Conservation (phyloP, 2,797 vertebrate species). For the Poeciliopsis paucimaculata region DNA sequence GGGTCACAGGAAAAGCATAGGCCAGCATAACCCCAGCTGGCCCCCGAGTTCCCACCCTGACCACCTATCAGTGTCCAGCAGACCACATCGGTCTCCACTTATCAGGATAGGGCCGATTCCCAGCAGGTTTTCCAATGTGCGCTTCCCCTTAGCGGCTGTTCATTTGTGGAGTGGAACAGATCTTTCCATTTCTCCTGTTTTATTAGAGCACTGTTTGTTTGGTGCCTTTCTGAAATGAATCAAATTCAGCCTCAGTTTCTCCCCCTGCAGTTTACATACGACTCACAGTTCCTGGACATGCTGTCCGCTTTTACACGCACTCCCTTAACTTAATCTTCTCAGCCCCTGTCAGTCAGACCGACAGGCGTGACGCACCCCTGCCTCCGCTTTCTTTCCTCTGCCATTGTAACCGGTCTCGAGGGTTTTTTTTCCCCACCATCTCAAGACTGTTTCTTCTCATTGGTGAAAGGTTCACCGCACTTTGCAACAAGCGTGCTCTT, state of each 20-base stretch:
- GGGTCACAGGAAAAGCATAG: conserved; percentile 54
- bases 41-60: conserved; percentile 50
- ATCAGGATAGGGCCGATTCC: conserved; percentile 66
- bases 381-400: conserved; percentile 19
- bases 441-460: conserved; percentile 37
- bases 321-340: conserved; percentile 46
- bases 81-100: conserved; percentile 51
- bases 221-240: conserved; percentile 29
- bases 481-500: conserved; percentile 22
- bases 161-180: conserved; percentile 34
- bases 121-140: conserved; percentile 46
- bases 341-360: conserved; percentile 46
- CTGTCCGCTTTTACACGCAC: conserved; percentile 34
- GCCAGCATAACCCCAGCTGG: conserved; percentile 30
- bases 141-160: conserved; percentile 29
- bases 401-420: conserved; percentile 31
- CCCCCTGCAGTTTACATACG: conserved; percentile 28
- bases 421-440: conserved; percentile 29
- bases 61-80: conserved; percentile 68
- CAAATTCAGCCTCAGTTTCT: conserved; percentile 16
- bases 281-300: conserved; percentile 39
- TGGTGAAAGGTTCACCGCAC: conserved; percentile 12
- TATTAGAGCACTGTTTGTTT: conserved; percentile 13
- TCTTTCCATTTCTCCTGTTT: conserved; percentile 11
- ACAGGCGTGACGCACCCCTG: conserved; percentile 37